Evolutionary conservation across 2,888 invertebrate genomes (phyloP).

Genomic region (Lycia hirtaria): DNA sequence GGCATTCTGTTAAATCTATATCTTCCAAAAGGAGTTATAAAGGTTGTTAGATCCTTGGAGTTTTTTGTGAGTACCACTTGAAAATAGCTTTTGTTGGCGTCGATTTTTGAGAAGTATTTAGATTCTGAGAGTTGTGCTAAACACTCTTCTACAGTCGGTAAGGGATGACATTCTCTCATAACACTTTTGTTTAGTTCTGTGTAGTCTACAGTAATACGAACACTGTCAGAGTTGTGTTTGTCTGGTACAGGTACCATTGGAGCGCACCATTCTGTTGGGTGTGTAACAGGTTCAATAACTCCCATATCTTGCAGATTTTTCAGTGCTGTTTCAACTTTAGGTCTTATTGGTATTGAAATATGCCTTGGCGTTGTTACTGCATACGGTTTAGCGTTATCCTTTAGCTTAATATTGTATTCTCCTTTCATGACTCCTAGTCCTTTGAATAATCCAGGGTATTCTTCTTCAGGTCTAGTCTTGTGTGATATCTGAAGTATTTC

Average conservation of each 20-base stretch:
- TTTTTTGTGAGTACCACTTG: slow-evolving; percentile 9
- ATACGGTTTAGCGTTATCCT: not conserved
- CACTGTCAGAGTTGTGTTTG: not conserved
- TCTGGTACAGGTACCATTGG: slow-evolving; percentile 9
- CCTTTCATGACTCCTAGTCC: not conserved
- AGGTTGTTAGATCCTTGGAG: slow-evolving; percentile 13
- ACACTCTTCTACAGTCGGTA: slow-evolving; percentile 17
- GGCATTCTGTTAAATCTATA: slow-evolving; percentile 14
- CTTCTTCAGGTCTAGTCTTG: slow-evolving; percentile 4
- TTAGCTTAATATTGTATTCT: not conserved
- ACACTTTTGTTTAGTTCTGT: slow-evolving; percentile 1
- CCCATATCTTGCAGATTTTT: slow-evolving; percentile 4
- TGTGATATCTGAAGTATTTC: not conserved
- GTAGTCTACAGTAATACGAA: slow-evolving; percentile 3
- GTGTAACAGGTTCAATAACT: slow-evolving; percentile 2
- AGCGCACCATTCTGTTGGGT: slow-evolving; percentile 1
- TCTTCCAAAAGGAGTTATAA: slow-evolving; percentile 12
- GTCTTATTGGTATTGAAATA: not conserved
- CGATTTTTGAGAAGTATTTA: slow-evolving; percentile 2
- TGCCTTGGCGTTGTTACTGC: slow-evolving; percentile 3
- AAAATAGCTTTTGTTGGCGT: slow-evolving; percentile 4
- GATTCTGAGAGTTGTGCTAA: slow-evolving; percentile 10
- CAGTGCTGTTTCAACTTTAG: not conserved
- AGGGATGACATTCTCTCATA: slow-evolving; percentile 1
- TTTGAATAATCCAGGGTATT: slow-evolving; percentile 1